These are phyloP conservation scores for Styela plicata DNA, from an alignment of 23 tunicate genomes.

Conservation along the genomic window DNA sequence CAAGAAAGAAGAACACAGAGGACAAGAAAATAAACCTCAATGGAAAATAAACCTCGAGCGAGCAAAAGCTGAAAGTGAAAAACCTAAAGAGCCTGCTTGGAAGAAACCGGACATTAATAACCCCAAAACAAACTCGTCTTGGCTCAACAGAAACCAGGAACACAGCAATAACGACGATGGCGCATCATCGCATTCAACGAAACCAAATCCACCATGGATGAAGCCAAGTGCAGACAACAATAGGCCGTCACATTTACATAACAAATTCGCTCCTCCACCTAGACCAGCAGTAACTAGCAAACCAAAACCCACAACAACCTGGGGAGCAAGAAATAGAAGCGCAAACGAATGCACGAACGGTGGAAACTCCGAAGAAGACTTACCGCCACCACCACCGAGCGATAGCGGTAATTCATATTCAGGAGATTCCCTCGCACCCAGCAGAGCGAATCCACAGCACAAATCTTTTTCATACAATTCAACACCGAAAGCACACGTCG, in stretches of 20 bases:
- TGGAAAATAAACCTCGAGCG: neutral
- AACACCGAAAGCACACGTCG: neutral
- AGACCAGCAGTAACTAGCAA: neutral
- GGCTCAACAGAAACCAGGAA: neutral
- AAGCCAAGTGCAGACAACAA: neutral
- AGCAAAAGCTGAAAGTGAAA: neutral
- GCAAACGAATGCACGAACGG: neutral
- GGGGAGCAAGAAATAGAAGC: neutral
- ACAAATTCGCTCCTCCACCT: neutral
- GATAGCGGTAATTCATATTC: neutral
- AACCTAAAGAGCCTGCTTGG: neutral
- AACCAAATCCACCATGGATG: neutral
- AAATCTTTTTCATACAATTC: neutral
- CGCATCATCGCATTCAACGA: neutral
- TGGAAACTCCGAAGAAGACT: neutral
- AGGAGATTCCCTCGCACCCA: neutral
- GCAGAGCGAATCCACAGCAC: neutral
- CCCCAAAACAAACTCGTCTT: neutral
- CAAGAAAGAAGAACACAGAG: neutral
- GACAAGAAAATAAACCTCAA: neutral
- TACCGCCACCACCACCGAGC: neutral
- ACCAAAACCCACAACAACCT: neutral
- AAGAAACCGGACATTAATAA: neutral
- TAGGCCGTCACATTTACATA: neutral
- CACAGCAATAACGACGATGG: neutral